Percentiles rank a stretch among this genome's conserved stretches.
Evolutionary conservation across 1,140 invertebrate genomes (phyloP).

Genomic region (Drosophila kanapiae): DNA sequence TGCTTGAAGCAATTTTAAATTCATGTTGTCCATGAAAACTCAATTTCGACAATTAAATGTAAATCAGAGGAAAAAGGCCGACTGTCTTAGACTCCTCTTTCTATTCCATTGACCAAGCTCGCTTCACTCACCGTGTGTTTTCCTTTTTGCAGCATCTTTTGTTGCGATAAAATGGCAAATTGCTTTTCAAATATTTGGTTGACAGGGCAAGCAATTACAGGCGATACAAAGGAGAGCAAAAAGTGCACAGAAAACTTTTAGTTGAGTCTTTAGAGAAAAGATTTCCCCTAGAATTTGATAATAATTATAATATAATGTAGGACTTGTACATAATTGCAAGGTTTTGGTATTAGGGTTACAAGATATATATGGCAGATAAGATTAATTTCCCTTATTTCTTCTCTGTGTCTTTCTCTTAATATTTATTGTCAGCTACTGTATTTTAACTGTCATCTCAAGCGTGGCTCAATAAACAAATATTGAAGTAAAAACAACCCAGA

Average conservation of each 20-base stretch:
- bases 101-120: background rate
- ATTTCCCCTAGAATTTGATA: background rate
- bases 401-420: background rate
- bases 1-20: background rate
- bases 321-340: background rate
- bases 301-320: too few relatives aligned
- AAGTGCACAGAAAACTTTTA: constrained; percentile 4
- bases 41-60: constrained; percentile 24
- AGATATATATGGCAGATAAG: background rate
- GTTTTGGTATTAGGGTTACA: background rate
- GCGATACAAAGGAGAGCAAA: constrained; percentile 3
- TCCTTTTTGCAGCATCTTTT: constrained; percentile 35
- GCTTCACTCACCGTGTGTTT: constrained; percentile 14
- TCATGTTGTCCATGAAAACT: constrained; percentile 6
- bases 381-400: background rate
- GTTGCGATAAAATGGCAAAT: constrained; percentile 54
- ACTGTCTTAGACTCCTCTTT: background rate
- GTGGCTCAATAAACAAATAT: constrained; percentile 72
- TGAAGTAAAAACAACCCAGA: constrained; percentile 43
- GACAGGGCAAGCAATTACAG: constrained; percentile 67
- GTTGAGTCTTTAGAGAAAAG: too few relatives aligned
- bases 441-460: constrained; percentile 48
- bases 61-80: constrained; percentile 21
- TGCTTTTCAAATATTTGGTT: constrained; percentile 71
- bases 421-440: constrained; percentile 6